These are phyloP conservation scores for Bombyx mori DNA, from an alignment of 1,140 invertebrate species.

Conservation along the genomic window ASM3026992v2 NC_085117.1:14371001-14371500, in stretches of 20 bases:
- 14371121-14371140: conserved; percentile 6
- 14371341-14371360: conserved; percentile 53
- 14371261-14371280: conserved; percentile 67
- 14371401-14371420: conserved; percentile 56
- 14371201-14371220: conserved; percentile 40
- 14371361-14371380: conserved; percentile 62
- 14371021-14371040: too few species aligned
- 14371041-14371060: too few species aligned
- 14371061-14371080: too few species aligned
- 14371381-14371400: conserved; percentile 70
- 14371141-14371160: conserved; percentile 16
- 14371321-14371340: conserved; percentile 53
- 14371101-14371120: too few species aligned
- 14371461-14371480: conserved; percentile 47
- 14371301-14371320: conserved; percentile 33
- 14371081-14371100: too few species aligned
- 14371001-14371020: too few species aligned
- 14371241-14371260: conserved; percentile 46
- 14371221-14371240: conserved; percentile 55
- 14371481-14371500: conserved; percentile 37
- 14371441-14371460: conserved; percentile 66
- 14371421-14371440: conserved; percentile 69
- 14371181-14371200: conserved; percentile 42
- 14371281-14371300: conserved; percentile 60
- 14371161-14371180: conserved; percentile 29